phyloP scores from a whole-genome alignment of 2,888 invertebrate species.

The Tetranychus truncatus region DNA sequence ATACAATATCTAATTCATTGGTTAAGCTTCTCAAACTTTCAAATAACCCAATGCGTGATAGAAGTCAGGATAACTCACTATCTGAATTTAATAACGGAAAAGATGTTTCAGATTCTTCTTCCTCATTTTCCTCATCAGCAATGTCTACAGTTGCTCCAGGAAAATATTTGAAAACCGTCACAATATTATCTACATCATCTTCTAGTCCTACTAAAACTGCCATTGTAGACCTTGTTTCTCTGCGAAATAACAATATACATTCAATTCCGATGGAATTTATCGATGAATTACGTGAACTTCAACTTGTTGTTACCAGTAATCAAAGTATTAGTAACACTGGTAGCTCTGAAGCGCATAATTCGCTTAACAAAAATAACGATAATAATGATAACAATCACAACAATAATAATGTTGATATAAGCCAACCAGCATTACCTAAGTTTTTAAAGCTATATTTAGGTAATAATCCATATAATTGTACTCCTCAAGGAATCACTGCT shows the following conservation, averaged over 20 bases:
- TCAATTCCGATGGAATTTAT: constrained; percentile 22
- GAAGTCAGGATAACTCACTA: neutral
- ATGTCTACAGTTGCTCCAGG: too few species aligned
- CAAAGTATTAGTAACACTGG: neutral
- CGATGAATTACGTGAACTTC: constrained; percentile 17
- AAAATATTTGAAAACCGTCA: too few species aligned
- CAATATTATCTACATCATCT: neutral
- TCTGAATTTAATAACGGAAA: neutral
- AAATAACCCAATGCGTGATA: neutral
- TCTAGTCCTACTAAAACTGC: constrained; percentile 1
- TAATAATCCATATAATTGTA: constrained; percentile 26
- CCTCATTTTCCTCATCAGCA: neutral
- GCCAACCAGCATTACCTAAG: constrained; percentile 1
- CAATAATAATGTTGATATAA: neutral
- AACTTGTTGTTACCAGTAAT: neutral
- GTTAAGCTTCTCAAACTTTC: neutral
- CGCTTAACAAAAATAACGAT: neutral
- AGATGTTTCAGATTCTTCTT: neutral
- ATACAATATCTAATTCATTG: constrained; percentile 7
- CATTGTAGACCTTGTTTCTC: constrained; percentile 20
- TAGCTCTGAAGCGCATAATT: neutral
- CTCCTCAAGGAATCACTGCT: constrained; percentile 11
- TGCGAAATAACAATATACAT: constrained; percentile 23
- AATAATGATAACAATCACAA: neutral
- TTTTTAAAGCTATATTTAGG: constrained; percentile 21